Base-by-base conservation (phyloP, 2,113 vertebrate genomes). In the Anguilla japonica region DNA sequence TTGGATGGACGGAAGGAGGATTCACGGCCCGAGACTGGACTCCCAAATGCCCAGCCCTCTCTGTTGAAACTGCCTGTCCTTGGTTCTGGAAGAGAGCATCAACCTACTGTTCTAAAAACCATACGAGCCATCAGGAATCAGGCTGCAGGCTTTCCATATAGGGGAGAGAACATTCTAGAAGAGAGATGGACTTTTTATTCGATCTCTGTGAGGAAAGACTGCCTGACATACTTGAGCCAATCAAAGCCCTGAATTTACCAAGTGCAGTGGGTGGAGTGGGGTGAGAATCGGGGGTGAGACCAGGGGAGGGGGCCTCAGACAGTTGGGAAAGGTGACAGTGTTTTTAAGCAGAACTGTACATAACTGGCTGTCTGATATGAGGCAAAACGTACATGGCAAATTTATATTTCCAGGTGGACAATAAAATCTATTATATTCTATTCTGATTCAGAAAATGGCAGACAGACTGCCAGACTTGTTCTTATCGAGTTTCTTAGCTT, bases 171-270 rank as follows among this genome's bases (percentile, higher is more conserved):
- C 9, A 29, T 34, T n/a, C 43, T 56, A 22, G 46, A 34, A 11
- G 81, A 16, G 5, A 26, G 71, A 41, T 56, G 46, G 43, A 56
- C 84, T 56, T 40, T 7, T 43, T 39, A 71, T 50, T 56, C 20
- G 13, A 34, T 85, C 71, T 57, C 53, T 46, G 8, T 57, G 43
- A 26, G 50, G 13, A n/a, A 78, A 57, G 50, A n/a, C 22, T 26
- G 46, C 29, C 43, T 85, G 84, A 84, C 83, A 84, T 41, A 85
- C 56, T 80, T 34, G 34, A 50, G 53, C 18, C 78, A 22, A 56
- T 75, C n/a, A 67, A 75, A 86, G 79, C 16, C 22, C 16, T 56
- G 75, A n/a, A 57, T 40, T 80, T 39, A 22, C 41, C 1, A 79
- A 46, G 75, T 3, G 26, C n/a, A 53, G 7, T 1, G 0, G 34